Conservation (phyloP, 1,140 invertebrate species). For the Limonius californicus region DNA sequence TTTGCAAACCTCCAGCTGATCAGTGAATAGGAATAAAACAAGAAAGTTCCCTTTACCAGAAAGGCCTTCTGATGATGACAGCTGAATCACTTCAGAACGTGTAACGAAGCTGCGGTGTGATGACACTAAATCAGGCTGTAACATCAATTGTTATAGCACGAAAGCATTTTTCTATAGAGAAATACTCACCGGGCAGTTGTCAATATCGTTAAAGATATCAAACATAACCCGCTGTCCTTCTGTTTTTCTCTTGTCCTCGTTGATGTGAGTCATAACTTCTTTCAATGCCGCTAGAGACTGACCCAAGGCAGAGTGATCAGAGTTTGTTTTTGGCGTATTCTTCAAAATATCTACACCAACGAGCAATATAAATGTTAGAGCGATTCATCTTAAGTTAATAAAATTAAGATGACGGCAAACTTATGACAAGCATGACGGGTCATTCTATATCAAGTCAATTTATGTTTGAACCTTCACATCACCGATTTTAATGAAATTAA, state of each 20-base stretch:
- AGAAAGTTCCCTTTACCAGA: slow-evolving; percentile 81
- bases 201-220: slow-evolving; percentile 96
- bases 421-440: too few species aligned
- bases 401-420: too few species aligned
- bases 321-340: slow-evolving; percentile 80
- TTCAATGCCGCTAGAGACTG: slow-evolving; percentile 82
- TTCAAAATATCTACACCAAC: slow-evolving; percentile 88
- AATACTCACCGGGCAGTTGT: slow-evolving; percentile 83
- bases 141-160: slow-evolving; percentile 18
- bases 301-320: slow-evolving; percentile 79
- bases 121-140: slow-evolving; percentile 79
- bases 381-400: too few species aligned
- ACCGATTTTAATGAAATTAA: too few species aligned
- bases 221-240: slow-evolving; percentile 94
- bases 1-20: slow-evolving; percentile 90
- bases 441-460: too few species aligned
- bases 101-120: slow-evolving; percentile 86
- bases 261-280: slow-evolving; percentile 93
- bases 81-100: slow-evolving; percentile 83
- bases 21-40: slow-evolving; percentile 88
- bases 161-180: neutral
- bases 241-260: slow-evolving; percentile 94
- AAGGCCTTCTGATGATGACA: slow-evolving; percentile 69
- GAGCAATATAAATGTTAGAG: too few species aligned
- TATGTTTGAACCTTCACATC: too few species aligned